Evolutionary conservation across 1,140 invertebrate genomes (phyloP).

Genomic region (Palaemon carinicauda): DNA sequence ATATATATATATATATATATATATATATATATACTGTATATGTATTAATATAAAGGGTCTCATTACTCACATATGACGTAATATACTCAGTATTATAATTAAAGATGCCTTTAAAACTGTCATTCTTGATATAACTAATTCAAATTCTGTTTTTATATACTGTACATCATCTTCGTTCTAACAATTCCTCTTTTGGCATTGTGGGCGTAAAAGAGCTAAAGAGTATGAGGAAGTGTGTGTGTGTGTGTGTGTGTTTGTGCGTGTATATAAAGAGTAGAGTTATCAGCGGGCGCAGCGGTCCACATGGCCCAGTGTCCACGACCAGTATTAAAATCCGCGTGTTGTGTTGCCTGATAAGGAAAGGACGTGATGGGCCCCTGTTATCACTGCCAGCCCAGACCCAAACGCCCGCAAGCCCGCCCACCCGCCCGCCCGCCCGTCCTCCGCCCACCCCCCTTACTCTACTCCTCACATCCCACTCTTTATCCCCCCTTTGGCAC

Average conservation of each 20-base stretch:
- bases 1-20: neutral
- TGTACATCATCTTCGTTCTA: neutral
- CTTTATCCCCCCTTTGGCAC: too few relatives aligned
- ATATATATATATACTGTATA: neutral
- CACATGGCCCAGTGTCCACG: slow-evolving; percentile 14
- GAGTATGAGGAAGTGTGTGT: too few relatives aligned
- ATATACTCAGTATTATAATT: too few relatives aligned
- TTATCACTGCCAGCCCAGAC: neutral
- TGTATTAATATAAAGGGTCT: too few relatives aligned
- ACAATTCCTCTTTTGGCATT: neutral
- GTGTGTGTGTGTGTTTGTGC: neutral
- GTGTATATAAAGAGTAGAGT: slow-evolving; percentile 6
- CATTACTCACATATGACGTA: too few relatives aligned
- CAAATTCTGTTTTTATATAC: neutral
- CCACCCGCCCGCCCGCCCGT: neutral
- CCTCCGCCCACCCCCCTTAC: neutral
- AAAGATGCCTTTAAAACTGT: too few relatives aligned
- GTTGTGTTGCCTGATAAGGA: slow-evolving; percentile 27
- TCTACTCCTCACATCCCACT: neutral
- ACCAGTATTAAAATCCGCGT: slow-evolving; percentile 27
- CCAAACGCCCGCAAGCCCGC: neutral
- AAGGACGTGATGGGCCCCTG: slow-evolving; percentile 9
- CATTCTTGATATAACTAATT: too few relatives aligned
- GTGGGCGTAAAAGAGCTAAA: too few relatives aligned
- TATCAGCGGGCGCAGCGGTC: slow-evolving; percentile 8